Evolutionary conservation across 2,888 invertebrate species (phyloP).

Genomic region (Brachylomia viminalis): DNA sequence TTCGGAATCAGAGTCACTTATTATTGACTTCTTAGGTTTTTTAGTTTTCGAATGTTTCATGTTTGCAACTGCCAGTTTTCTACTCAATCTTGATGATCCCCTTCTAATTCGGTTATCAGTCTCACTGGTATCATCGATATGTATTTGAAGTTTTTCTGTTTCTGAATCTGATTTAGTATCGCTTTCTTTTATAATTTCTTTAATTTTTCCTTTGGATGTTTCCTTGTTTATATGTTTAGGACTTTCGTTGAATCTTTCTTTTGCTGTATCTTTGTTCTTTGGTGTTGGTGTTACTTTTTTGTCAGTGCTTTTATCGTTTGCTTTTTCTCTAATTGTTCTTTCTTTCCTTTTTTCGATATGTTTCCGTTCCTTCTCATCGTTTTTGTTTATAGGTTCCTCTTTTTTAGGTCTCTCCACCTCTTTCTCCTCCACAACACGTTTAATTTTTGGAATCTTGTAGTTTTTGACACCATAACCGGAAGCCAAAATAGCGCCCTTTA

Average conservation of each 20-base stretch:
- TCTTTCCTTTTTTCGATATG: slow-evolving; percentile 40
- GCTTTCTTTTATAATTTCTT: slow-evolving; percentile 50
- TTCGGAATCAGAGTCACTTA: slow-evolving; percentile 79
- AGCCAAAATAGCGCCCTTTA: slow-evolving; percentile 82
- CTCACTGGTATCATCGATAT: slow-evolving; percentile 13
- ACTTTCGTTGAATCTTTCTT: slow-evolving; percentile 45
- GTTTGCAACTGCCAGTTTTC: slow-evolving; percentile 61
- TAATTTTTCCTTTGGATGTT: slow-evolving; percentile 36
- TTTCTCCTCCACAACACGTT: slow-evolving; percentile 71
- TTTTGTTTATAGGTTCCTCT: slow-evolving; percentile 38
- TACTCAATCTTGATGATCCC: slow-evolving; percentile 75
- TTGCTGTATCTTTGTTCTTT: slow-evolving; percentile 35
- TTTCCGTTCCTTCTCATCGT: slow-evolving; percentile 32
- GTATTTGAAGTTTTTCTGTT: slow-evolving; percentile 13
- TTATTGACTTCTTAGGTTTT: slow-evolving; percentile 71
- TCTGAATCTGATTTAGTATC: slow-evolving; percentile 30
- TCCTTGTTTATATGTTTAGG: slow-evolving; percentile 38
- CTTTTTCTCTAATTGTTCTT: slow-evolving; percentile 31
- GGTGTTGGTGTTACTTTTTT: slow-evolving; percentile 40
- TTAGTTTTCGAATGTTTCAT: slow-evolving; percentile 53
- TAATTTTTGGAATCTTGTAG: slow-evolving; percentile 89
- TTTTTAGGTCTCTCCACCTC: slow-evolving; percentile 63
- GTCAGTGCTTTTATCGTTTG: slow-evolving; percentile 41
- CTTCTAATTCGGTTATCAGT: slow-evolving; percentile 58
- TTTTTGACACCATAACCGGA: slow-evolving; percentile 86